These are phyloP conservation scores for Calosoma granatense DNA, from an alignment of 1,140 invertebrate genomes.

Conservation along the genomic window DNA sequence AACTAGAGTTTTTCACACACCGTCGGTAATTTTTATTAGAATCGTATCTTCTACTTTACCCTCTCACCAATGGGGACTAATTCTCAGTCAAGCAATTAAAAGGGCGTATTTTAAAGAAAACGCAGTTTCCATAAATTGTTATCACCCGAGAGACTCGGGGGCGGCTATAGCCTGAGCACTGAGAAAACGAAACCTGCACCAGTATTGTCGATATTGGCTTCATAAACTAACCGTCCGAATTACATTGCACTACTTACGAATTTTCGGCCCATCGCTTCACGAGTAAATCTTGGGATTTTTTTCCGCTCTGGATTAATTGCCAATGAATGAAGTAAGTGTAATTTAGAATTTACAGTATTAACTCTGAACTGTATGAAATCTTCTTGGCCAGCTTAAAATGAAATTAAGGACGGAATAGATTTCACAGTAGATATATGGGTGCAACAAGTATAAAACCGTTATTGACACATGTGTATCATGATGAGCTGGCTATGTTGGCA, in stretches of 20 bases:
- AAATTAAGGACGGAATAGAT: no score
- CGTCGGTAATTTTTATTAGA: constrained; percentile 8
- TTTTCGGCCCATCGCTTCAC: no score
- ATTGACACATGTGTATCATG: no score
- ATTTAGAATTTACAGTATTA: no score
- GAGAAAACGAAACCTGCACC: background rate
- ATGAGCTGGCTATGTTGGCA: no score
- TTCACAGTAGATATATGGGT: no score
- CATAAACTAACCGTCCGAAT: background rate
- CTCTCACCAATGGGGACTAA: constrained; percentile 8
- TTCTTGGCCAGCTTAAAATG: no score
- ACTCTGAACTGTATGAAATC: no score
- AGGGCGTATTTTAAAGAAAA: constrained; percentile 12
- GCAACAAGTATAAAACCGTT: no score
- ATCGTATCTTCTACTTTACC: constrained; percentile 4
- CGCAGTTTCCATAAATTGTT: constrained; percentile 14
- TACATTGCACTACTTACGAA: no score
- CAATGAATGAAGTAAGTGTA: background rate
- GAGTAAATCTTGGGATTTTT: no score
- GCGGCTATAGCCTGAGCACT: background rate
- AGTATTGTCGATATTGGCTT: background rate
- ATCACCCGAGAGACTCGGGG: constrained; percentile 11
- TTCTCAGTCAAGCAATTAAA: constrained; percentile 13
- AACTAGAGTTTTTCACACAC: constrained; percentile 2
- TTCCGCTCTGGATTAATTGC: background rate